These are phyloP conservation scores for Okapia johnstoni DNA, from an alignment of 2,113 vertebrate genomes.

Conservation along the genomic window DNA sequence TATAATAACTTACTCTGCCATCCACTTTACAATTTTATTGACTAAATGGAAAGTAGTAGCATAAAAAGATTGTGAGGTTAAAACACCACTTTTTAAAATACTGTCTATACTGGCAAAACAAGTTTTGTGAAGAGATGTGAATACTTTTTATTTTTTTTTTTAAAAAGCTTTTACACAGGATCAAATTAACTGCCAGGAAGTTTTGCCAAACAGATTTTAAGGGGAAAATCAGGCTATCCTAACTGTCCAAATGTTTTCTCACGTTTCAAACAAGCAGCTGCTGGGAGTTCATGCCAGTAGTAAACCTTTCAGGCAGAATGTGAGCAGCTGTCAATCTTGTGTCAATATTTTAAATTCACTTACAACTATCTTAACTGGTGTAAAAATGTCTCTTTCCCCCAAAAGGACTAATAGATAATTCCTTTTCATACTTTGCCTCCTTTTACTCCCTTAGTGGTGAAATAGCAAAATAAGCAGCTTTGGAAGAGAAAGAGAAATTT, in stretches of 20 bases:
- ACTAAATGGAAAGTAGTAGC: background rate
- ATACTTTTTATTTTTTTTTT: constrained; percentile 34
- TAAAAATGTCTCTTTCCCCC: background rate
- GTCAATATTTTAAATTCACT: constrained; percentile 71
- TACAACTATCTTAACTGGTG: constrained; percentile 36
- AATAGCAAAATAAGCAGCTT: background rate
- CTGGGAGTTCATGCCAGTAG: constrained; percentile 59
- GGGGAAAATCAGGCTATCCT: constrained; percentile 61
- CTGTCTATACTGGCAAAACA: background rate
- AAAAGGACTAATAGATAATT: background rate
- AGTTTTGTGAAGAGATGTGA: constrained; percentile 27
- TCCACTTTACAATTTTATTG: background rate
- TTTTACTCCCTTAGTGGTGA: background rate
- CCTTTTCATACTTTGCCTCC: background rate
- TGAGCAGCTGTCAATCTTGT: constrained; percentile 69
- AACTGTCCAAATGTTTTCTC: constrained; percentile 76
- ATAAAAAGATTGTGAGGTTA: background rate
- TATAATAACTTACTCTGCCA: background rate
- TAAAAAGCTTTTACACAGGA: constrained; percentile 49
- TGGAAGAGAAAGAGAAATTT: background rate
- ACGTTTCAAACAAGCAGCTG: constrained; percentile 70
- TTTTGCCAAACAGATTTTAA: constrained; percentile 74
- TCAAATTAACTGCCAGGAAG: constrained; percentile 68
- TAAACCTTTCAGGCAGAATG: constrained; percentile 66
- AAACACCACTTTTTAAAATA: background rate